phyloP scores from a whole-genome alignment of 2,888 invertebrate species.

The Brachyptera risi region DNA sequence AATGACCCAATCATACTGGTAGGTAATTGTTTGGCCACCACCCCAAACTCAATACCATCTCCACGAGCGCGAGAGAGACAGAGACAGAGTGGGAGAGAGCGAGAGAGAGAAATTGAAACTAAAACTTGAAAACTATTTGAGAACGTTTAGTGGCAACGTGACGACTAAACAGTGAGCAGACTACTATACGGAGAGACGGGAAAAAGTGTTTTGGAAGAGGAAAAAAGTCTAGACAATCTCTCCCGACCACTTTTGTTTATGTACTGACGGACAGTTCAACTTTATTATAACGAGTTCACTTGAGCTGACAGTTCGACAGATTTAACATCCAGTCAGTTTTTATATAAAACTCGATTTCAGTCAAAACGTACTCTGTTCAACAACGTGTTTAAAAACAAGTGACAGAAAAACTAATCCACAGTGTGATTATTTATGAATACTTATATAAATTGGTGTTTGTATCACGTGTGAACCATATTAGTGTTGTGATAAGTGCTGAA shows the following conservation, averaged over 20 bases:
- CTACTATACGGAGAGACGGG: neutral
- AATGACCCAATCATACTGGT: conserved; percentile 30
- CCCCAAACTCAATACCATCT: conserved; percentile 1
- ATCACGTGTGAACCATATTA: neutral
- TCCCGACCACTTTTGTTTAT: neutral
- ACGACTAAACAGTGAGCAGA: conserved; percentile 6
- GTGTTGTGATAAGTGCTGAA: neutral
- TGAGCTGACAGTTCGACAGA: neutral
- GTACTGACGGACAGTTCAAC: neutral
- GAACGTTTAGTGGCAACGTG: conserved; percentile 25
- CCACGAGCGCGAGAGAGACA: too few species aligned
- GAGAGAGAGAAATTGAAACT: too few species aligned
- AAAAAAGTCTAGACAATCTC: neutral
- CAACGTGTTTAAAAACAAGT: too few species aligned
- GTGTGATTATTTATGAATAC: too few species aligned
- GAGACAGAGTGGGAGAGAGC: too few species aligned
- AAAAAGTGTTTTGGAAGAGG: neutral
- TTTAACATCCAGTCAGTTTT: neutral
- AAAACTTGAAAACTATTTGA: conserved; percentile 20
- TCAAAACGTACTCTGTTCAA: too few species aligned
- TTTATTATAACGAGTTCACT: neutral
- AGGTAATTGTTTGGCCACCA: conserved; percentile 15
- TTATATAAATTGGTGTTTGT: too few species aligned
- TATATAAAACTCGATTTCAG: neutral
- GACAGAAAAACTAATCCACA: too few species aligned